Conservation (phyloP, 1,140 invertebrate genomes). For the Aphis craccivora region DNA sequence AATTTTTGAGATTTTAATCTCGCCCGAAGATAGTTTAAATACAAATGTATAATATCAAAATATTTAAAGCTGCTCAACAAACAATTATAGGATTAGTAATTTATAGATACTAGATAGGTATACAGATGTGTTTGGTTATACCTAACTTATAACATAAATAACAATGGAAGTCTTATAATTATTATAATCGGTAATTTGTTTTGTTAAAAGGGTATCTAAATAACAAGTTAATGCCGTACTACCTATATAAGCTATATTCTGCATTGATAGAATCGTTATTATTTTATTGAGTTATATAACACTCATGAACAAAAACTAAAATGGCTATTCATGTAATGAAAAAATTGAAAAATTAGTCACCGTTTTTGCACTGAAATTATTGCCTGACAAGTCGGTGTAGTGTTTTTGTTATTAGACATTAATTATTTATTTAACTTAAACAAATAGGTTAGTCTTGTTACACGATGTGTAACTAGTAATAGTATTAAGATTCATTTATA, state of each 20-base stretch:
- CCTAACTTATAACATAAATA: background rate
- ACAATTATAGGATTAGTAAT: too few species aligned
- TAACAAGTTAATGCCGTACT: background rate
- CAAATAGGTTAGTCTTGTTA: background rate
- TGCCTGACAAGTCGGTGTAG: background rate
- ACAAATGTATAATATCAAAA: background rate
- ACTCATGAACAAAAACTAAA: background rate
- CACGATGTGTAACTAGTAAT: background rate
- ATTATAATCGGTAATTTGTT: background rate
- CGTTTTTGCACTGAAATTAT: background rate
- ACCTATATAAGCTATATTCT: background rate
- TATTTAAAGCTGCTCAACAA: background rate
- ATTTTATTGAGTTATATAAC: background rate
- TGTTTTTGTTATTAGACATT: background rate
- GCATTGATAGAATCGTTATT: background rate
- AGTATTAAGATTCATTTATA: background rate
- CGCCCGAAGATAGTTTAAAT: background rate
- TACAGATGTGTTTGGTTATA: background rate
- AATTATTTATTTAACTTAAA: background rate
- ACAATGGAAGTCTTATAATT: background rate
- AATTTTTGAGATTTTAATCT: background rate
- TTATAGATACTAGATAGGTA: background rate
- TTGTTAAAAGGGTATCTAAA: background rate
- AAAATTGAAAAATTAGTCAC: background rate
- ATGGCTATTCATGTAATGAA: background rate